Evolutionary conservation across 37 sponge, comb jelly and placozoan genomes (phyloP), one percentile per base, ranked within the genome.

Genomic region (Agelas oroides): DNA sequence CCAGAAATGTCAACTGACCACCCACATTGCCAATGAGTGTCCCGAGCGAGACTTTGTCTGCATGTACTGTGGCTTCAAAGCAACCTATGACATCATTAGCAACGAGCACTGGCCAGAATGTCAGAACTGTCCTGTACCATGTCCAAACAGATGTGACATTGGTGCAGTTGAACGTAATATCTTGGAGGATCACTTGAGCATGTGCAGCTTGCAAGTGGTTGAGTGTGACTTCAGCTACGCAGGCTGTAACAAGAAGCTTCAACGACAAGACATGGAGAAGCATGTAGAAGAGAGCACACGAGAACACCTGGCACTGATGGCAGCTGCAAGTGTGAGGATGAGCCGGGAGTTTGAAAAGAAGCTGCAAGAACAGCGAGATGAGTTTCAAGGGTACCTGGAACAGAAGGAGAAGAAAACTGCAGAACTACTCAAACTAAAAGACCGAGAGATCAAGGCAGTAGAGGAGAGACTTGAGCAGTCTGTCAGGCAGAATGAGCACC

Each of bases 131-230:
- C 72, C 86, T 39, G 18, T 78, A 1, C 21, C 21, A 25, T 86
- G 86, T 59, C 86, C 86, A 53, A 78, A 78, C 15, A n/a, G 59
- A 24, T 86, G 86, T 77, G 73, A 59, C 17, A 53, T 30, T 2
- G 58, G 25, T 5, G 40, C 67, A 30, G 40, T 73, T 25, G 63
- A 68, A 2, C 71, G 79, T 1, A 16, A 20, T 19, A 20, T 54
- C n/a, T 58, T 78, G 23, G 32, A 70, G 35, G 31, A 67, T 1
- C 86, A 86, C 41, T 33, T 70, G 25, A 60, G 77, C 40, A 62
- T 32, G 38, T 86, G 86, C 40, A 61, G 64, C 14, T 63, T 70
- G 62, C 53, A 67, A 17, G 34, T 71, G 1, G 73, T 86, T 20
- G 71, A 69, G 30, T 86, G 86, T 37, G 77, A 86, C 28, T 77